phyloP scores from a whole-genome alignment of 92 coral and sea anemone species.

The Actinernus sp. region DNA sequence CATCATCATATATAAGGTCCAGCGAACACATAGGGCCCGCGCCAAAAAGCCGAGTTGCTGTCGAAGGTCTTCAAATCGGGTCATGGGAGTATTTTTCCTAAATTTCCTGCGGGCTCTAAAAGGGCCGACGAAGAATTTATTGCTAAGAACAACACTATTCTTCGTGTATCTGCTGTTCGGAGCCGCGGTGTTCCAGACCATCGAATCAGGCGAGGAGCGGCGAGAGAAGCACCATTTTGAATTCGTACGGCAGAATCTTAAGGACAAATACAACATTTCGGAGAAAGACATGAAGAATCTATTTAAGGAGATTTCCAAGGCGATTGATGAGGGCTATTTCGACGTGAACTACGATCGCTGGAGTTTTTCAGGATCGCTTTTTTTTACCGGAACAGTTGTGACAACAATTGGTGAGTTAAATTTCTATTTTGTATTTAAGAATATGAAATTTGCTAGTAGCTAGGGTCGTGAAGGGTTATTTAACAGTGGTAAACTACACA shows the following conservation, averaged over 20 bases:
- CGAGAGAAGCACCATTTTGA: constrained; percentile 86
- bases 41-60: constrained; percentile 5
- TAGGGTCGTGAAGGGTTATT: no score
- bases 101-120: constrained; percentile 96
- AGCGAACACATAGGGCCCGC: not conserved
- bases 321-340: constrained; percentile 97
- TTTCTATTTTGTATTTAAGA: not conserved
- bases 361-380: constrained; percentile 96
- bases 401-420: constrained; percentile 92
- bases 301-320: constrained; percentile 88
- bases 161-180: constrained; percentile 92
- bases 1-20: constrained; percentile 30
- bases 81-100: constrained; percentile 97
- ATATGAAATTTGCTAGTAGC: no score
- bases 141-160: constrained; percentile 82
- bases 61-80: constrained; percentile 39
- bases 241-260: constrained; percentile 76
- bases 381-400: constrained; percentile 97
- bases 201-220: constrained; percentile 97
- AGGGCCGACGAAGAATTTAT: constrained; percentile 93
- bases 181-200: constrained; percentile 95
- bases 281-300: constrained; percentile 86
- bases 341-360: constrained; percentile 94
- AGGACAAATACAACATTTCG: constrained; percentile 89
- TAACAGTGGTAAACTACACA: no score